A percentile compares a stretch with the other conserved stretches of the same genome.
Evolutionary conservation across 64 coral and sea anemone species (phyloP).

Genomic region (Montipora efflorescens): DNA sequence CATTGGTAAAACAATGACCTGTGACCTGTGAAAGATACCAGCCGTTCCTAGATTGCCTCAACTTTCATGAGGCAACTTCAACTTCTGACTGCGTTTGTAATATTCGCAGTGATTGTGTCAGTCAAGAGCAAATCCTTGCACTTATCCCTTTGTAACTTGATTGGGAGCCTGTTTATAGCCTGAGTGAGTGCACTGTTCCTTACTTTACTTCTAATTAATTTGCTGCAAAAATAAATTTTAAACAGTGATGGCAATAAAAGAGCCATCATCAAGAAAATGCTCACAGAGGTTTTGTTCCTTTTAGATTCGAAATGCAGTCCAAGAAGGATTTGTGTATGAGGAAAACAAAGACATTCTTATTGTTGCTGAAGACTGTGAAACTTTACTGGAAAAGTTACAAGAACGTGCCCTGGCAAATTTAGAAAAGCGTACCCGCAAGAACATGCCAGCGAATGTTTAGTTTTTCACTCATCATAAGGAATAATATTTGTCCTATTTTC

Average conservation of each 20-base stretch:
- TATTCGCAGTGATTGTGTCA: too few species aligned
- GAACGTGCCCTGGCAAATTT: conserved; percentile 2
- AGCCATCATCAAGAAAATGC: background rate
- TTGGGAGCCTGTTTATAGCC: too few species aligned
- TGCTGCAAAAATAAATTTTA: too few species aligned
- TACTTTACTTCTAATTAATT: background rate
- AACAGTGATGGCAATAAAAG: background rate
- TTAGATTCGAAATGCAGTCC: conserved; percentile 55
- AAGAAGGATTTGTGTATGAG: conserved; percentile 41
- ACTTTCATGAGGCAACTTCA: too few species aligned
- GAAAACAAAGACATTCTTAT: conserved; percentile 45
- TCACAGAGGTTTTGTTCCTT: background rate
- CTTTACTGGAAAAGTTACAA: conserved; percentile 21
- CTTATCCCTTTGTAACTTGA: too few species aligned
- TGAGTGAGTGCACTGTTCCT: background rate
- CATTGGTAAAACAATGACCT: too few species aligned
- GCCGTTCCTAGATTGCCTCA: too few species aligned
- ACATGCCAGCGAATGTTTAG: background rate
- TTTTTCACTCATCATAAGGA: background rate
- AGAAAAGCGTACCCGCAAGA: background rate
- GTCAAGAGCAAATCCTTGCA: too few species aligned
- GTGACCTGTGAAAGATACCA: too few species aligned
- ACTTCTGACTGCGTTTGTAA: too few species aligned
- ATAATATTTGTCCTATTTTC: too few species aligned
- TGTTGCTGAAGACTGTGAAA: conserved; percentile 57